A percentile compares a stretch with the other conserved stretches of the same genome.
phyloP scores from a whole-genome alignment of 2,888 invertebrate genomes.

The Pristionchus entomophagus region DNA sequence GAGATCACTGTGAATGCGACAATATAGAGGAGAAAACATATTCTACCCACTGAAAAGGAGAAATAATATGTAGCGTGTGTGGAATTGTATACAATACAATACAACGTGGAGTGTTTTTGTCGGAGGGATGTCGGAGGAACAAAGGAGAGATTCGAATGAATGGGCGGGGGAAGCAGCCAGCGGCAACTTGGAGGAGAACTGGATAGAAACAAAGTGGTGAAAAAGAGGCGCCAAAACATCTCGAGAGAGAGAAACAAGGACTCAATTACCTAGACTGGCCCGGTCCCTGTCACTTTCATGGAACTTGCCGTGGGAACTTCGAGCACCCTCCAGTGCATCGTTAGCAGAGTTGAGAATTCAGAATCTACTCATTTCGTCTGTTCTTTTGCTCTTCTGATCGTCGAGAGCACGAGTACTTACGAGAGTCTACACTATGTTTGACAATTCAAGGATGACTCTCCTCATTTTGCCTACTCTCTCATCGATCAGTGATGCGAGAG shows the following conservation, averaged over 20 bases:
- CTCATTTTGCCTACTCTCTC: too few species aligned
- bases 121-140: neutral
- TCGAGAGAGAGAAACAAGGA: neutral
- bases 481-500: too few species aligned
- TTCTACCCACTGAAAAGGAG: too few species aligned
- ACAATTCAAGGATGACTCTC: too few species aligned
- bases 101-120: neutral
- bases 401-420: too few species aligned
- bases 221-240: conserved; percentile 6
- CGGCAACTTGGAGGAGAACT: conserved; percentile 20
- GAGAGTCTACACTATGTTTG: too few species aligned
- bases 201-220: conserved; percentile 1
- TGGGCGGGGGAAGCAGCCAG: neutral
- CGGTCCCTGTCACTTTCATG: neutral
- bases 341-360: neutral
- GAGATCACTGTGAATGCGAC: too few species aligned
- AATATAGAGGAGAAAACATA: too few species aligned
- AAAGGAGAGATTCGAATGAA: neutral
- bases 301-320: too few species aligned
- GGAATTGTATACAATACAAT: conserved; percentile 5
- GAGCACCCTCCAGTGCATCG: too few species aligned
- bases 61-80: neutral
- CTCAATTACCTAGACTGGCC: neutral
- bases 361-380: neutral
- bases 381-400: too few species aligned